A percentile compares a stretch with the other conserved stretches of the same genome.
These are phyloP conservation scores for Euborellia annulipes DNA, from an alignment of 1,140 invertebrate species.

Conservation along the genomic window DNA sequence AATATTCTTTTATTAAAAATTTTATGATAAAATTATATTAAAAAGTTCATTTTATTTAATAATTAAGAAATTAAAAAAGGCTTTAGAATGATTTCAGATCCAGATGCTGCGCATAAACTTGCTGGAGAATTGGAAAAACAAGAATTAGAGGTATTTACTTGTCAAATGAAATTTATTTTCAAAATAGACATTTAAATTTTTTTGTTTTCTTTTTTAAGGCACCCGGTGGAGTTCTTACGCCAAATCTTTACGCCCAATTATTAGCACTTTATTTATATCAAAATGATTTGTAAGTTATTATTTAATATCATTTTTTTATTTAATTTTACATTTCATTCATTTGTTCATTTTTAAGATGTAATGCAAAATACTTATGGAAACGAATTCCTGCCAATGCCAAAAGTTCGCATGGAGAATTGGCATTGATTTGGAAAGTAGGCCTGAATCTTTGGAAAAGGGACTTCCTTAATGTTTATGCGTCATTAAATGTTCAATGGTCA, in stretches of 20 bases:
- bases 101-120: constrained; percentile 15
- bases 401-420: constrained; percentile 48
- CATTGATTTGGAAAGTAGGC: constrained; percentile 62
- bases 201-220: constrained; percentile 36
- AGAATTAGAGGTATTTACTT: constrained; percentile 18
- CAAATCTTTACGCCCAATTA: constrained; percentile 56
- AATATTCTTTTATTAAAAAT: too few species aligned
- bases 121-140: constrained; percentile 19
- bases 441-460: constrained; percentile 73
- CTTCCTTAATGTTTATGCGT: constrained; percentile 55
- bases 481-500: constrained; percentile 53
- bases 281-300: constrained; percentile 65
- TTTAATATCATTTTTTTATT: not conserved
- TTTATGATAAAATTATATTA: too few species aligned
- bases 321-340: constrained; percentile 2
- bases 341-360: constrained; percentile 43
- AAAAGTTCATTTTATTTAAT: too few species aligned
- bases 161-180: not conserved
- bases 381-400: constrained; percentile 61
- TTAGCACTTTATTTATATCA: constrained; percentile 68
- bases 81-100: constrained; percentile 10
- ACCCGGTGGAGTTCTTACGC: constrained; percentile 41
- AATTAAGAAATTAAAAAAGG: too few species aligned
- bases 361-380: constrained; percentile 85
- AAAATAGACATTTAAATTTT: constrained; percentile 1